Base-by-base conservation (phyloP, 1,140 invertebrate genomes). In the Drosophila nigrodunni region DNA sequence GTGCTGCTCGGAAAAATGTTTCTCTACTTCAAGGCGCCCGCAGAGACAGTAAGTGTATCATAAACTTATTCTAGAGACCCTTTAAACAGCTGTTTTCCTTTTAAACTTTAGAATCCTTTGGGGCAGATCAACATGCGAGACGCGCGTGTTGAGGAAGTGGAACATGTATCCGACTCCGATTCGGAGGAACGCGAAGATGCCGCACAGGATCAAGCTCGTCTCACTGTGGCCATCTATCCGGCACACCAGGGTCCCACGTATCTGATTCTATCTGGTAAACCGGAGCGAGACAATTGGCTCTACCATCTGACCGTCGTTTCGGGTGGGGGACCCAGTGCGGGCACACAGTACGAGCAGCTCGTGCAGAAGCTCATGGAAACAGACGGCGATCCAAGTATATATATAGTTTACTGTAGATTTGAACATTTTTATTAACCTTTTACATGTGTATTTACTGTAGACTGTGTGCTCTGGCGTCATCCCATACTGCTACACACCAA, bases 41-140 rank as follows among this genome's bases (percentile, higher is more conserved):
- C 95, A 30, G 98, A 99, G 92, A 97, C 96, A 93, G 97, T 98
- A 93, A 95, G 94, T 93, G 15, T 0, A 15, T 10, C 34, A 78
- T 77, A 35, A 0, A 11, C 39, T 39, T 52, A 21, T 4, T 7
- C 35, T 57, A 11, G 5, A 2, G 10, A 21, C 1, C 7, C 25
- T n/a, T 7, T 8, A 30, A 30, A 4, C 25, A 4, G 0, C 25
- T 2, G 25, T 30, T 30, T 5, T 30, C 4, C 25, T 4, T 6
- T 25, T 49, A 98, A 97, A 97, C 18, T 9, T 25, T 60, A 98
- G 97, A 97, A 97, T 93, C 97, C 97, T 1, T 94, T 97, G 44
- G 97, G 98, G 0, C 98, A 99, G 94, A 98, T 99, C 69, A 98
- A 98, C 92, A 98, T 99, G 96, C 94, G 97, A 30, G 97, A 98